Base-by-base conservation (phyloP, 2,888 invertebrate species). In the Sceliomorpha sp. region DNA sequence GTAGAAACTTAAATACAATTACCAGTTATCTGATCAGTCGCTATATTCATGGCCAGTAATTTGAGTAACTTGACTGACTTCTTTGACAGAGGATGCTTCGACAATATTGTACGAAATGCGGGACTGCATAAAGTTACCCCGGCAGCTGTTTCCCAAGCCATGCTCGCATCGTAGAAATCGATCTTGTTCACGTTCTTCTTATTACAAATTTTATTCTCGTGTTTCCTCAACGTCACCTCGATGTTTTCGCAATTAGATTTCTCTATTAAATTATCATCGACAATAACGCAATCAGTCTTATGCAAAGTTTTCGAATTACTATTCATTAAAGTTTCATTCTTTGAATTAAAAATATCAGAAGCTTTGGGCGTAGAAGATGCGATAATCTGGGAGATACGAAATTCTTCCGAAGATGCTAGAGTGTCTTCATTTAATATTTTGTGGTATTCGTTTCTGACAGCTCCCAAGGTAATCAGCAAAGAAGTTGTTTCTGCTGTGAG, bases 91-190 rank as follows among this genome's bases (percentile, higher is more conserved):
- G 78, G 45, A 80, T 90, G 89, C 13, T 83, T 80, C 9, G 88
- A 88, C 1, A 81, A 29, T 51, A 91, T 80, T 73, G 82, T 78
- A 0, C 92, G 87, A 74, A 92, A 91, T 85, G 88, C 83, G 0
- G 92, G 91, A 67, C 91, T 91, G 82, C 90, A 91, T 42, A 92
- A 77, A 26, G 91, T 90, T 36, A 92, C 80, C 0, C 83, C 85
- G 5, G 87, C 86, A 0, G 83, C 81, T 1, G 87, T 82, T 59
- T 83, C 78, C 88, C 88, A 88, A 0, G 79, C 86, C 0, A 83
- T 79, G 31, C 85, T 84, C 0, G 83, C 81, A 51, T 84, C 85
- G 63, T 82, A 80, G 17, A 88, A 74, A 40, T 74, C 77, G 1
- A 78, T 50, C 9, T 68, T 76, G 32, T 10, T 15, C 63, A 66